A percentile compares a stretch with the other conserved stretches of the same genome.
Conservation (phyloP, 2,797 vertebrate genomes). For the Gastrophryne carolinensis region DNA sequence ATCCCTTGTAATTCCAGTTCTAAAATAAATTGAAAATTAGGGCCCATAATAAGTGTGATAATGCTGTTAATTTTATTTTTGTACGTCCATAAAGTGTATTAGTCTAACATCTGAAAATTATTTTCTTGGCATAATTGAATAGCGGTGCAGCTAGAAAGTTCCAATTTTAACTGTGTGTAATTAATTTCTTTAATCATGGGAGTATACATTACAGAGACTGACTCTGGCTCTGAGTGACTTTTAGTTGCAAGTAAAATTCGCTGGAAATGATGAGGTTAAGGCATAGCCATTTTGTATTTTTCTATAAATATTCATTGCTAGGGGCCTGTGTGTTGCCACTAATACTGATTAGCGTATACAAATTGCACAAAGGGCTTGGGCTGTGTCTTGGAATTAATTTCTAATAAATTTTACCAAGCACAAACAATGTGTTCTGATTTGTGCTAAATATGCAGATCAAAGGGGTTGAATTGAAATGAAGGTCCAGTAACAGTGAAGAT, state of each 20-base stretch:
- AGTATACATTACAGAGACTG: constrained; percentile 18
- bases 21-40: constrained; percentile 62
- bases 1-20: constrained; percentile 66
- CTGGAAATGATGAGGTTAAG: background rate
- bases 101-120: constrained; percentile 55
- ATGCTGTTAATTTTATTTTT: constrained; percentile 53
- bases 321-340: background rate
- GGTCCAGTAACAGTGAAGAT: too few relatives aligned
- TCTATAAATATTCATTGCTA: background rate
- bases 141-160: constrained; percentile 30
- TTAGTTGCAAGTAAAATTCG: background rate
- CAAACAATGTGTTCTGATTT: background rate
- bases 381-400: background rate
- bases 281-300: background rate
- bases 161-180: constrained; percentile 41
- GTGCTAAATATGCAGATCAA: background rate
- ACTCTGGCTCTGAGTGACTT: background rate
- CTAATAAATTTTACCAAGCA: background rate
- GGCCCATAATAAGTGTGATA: constrained; percentile 58
- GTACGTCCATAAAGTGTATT: constrained; percentile 55
- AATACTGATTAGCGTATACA: background rate
- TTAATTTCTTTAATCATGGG: constrained; percentile 46
- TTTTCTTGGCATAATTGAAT: constrained; percentile 43
- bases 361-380: background rate
- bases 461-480: too few relatives aligned